Evolutionary conservation across 2,113 vertebrate species (phyloP).

Genomic region (Psilopsiagon aurifrons): DNA sequence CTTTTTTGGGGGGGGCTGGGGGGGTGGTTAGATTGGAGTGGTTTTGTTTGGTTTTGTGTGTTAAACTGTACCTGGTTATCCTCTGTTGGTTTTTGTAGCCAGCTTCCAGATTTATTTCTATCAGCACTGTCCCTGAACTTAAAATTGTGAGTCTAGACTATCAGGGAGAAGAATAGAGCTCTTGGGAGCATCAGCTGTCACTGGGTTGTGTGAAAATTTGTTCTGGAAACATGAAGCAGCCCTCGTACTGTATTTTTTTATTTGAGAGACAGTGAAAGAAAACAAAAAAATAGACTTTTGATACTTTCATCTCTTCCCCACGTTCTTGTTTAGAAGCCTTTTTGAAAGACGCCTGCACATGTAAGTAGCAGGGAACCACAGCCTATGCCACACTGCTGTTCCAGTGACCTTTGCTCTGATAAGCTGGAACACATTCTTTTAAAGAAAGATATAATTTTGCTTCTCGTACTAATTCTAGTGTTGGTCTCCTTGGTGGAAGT

Average conservation of each 20-base stretch:
- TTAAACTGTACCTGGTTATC: neutral
- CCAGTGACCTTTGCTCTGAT: constrained; percentile 24
- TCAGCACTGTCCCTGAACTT: neutral
- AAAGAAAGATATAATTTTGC: constrained; percentile 29
- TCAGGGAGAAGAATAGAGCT: neutral
- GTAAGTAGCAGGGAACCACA: neutral
- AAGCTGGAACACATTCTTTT: constrained; percentile 6
- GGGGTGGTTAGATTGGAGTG: fast-evolving
- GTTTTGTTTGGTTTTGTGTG: neutral
- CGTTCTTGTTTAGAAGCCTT: neutral
- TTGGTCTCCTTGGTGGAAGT: neutral
- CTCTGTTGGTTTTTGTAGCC: neutral
- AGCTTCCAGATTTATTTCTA: neutral
- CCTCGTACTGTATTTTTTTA: neutral
- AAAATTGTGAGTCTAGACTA: neutral
- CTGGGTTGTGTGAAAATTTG: neutral
- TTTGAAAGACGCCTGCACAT: neutral
- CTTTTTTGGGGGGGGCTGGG: too few relatives aligned
- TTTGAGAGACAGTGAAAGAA: neutral
- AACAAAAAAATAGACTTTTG: neutral
- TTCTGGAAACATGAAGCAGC: neutral
- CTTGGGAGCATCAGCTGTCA: neutral
- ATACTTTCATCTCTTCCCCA: neutral
- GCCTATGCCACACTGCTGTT: neutral
- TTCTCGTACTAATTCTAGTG: neutral